Percentiles rank a stretch among this genome's conserved stretches.
Evolutionary conservation across 2,113 vertebrate genomes (phyloP).

Genomic region (Lasiurus borealis): DNA sequence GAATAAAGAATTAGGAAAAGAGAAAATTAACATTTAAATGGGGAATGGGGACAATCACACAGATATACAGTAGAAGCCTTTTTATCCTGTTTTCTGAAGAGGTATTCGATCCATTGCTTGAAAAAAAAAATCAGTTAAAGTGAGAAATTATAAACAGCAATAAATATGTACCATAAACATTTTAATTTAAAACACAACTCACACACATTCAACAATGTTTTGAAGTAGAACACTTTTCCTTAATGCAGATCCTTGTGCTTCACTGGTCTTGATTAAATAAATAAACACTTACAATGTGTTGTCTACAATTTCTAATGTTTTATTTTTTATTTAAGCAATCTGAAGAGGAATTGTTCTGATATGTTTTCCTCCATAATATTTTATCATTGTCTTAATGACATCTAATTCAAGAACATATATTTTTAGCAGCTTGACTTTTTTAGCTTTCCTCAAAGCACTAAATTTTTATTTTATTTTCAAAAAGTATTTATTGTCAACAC

Average conservation of each 20-base stretch:
- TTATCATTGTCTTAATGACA: conserved; percentile 7
- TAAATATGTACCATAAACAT: background rate
- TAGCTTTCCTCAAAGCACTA: conserved; percentile 17
- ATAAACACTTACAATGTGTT: background rate
- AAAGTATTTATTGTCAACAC: background rate
- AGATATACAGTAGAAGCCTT: background rate
- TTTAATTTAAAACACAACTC: conserved; percentile 44
- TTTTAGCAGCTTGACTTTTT: background rate
- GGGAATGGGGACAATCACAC: background rate
- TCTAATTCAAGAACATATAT: background rate
- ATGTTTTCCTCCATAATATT: background rate
- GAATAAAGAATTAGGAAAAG: conserved; percentile 8
- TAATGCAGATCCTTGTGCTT: background rate
- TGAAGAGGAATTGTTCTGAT: background rate
- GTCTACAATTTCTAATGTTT: background rate
- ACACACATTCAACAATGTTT: background rate
- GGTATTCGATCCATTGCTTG: background rate
- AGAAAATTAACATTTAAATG: conserved; percentile 10
- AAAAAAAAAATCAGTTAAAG: background rate
- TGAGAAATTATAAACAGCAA: conserved; percentile 14
- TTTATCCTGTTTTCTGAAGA: background rate
- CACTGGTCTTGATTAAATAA: background rate
- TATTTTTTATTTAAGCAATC: background rate
- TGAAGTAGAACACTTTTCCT: background rate
- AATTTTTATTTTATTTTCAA: background rate